These are phyloP conservation scores for Panthera uncia DNA, from an alignment of 2,113 vertebrate species.

Conservation along the genomic window DNA sequence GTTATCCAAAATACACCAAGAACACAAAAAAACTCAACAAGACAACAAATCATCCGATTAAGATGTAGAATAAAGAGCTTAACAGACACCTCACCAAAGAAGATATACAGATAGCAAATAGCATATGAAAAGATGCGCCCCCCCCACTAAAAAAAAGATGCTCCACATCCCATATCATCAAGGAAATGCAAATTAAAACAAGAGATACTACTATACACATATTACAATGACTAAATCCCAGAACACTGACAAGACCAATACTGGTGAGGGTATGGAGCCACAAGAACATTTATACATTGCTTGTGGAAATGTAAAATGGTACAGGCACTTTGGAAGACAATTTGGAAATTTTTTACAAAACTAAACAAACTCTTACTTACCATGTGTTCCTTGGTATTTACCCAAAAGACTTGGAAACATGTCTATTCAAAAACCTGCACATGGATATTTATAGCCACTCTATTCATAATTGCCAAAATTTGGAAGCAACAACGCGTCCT, in stretches of 20 bases:
- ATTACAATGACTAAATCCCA: background rate
- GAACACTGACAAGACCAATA: background rate
- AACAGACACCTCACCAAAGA: background rate
- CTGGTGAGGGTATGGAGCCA: background rate
- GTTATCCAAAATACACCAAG: background rate
- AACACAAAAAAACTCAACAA: background rate
- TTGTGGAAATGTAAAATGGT: background rate
- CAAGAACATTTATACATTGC: background rate
- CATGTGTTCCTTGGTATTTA: background rate
- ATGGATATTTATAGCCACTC: background rate
- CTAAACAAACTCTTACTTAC: background rate
- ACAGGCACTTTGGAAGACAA: background rate
- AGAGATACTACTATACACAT: background rate
- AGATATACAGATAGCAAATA: background rate
- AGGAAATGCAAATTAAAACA: background rate
- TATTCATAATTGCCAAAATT: background rate
- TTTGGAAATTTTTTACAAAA: background rate
- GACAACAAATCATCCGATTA: background rate
- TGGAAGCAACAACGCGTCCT: background rate
- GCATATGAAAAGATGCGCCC: background rate
- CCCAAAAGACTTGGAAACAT: background rate
- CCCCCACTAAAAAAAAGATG: background rate
- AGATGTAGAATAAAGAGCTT: background rate
- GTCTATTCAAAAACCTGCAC: background rate
- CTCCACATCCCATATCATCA: background rate